These are phyloP conservation scores for Girardinichthys multiradiatus DNA, from an alignment of 2,113 vertebrate genomes.

Conservation along the genomic window DNA sequence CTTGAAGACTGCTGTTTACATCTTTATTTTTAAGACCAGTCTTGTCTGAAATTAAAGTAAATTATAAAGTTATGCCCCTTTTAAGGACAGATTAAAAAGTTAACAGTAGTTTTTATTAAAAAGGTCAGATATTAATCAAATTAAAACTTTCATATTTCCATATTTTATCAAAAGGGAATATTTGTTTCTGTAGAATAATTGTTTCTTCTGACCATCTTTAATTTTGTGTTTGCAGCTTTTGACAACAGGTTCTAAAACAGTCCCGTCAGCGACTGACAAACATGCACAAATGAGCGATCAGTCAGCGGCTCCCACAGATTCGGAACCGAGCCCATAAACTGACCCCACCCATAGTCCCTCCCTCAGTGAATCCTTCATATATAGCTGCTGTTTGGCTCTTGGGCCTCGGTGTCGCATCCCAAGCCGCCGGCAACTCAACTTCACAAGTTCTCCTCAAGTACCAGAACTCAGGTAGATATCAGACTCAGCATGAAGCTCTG, in stretches of 20 bases:
- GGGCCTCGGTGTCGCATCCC: constrained; percentile 56
- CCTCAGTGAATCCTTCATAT: constrained; percentile 25
- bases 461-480: constrained; percentile 48
- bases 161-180: no score
- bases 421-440: constrained; percentile 17
- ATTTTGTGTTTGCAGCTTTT: not conserved
- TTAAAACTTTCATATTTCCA: no score
- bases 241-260: not conserved
- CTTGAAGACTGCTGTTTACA: no score
- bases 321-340: not conserved
- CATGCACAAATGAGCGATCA: not conserved
- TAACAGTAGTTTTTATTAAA: no score
- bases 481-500: not conserved
- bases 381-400: constrained; percentile 12
- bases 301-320: not conserved
- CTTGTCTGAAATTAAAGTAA: no score
- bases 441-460: constrained; percentile 52
- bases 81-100: no score
- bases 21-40: no score
- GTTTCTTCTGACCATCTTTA: no score
- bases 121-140: no score
- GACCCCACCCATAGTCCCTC: not conserved
- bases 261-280: not conserved
- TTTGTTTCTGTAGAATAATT: no score
- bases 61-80: no score